Base-by-base conservation (phyloP, 2,888 invertebrate species). In the Andricus curvator region DNA sequence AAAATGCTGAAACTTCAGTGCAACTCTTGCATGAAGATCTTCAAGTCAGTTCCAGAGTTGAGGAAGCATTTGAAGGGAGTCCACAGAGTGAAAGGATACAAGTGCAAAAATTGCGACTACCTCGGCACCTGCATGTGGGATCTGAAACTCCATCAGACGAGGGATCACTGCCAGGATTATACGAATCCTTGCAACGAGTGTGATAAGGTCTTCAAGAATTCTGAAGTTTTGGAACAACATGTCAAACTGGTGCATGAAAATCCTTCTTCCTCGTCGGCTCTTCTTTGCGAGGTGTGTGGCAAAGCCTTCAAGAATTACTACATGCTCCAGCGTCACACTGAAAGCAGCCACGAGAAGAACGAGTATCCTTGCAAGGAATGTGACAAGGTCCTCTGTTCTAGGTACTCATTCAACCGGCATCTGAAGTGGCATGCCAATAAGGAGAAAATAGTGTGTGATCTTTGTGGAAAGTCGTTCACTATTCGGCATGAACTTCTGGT, bases 81-180 rank as follows among this genome's bases (percentile, higher is more conserved):
- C n/a, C 88, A 88, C 25, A 81, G 79, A 0, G 84, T 84, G 0
- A 85, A 87, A 15, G 81, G 85, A 17, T 88, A 87, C 80, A 83
- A 86, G 17, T 88, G 88, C 80, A 83, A 83, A 44, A 85, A 85
- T 1, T 90, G 90, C 83, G 86, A 88, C 9, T 90, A 88, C 83
- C 22, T 60, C n/a, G 33, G 56, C 6, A 37, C 15, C n/a, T 60
- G 56, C 51, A 4, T 29, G 15, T 68, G 37, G 48, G 62, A 78
- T 11, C 33, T 74, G 13, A 74, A 56, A 56, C 20, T 60, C 11
- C 74, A 74, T 74, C 74, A 56, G n/a, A 4, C 33, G 9, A 29
- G 56, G 20, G 56, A n/a, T 4, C 56, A 56, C 20, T 74, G 74
- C 8, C 56, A 78, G 4, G 33, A 78, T 44, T 74, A 74, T 33